Evolutionary conservation across 2,888 invertebrate genomes (phyloP).

Genomic region (Fragum sueziense): DNA sequence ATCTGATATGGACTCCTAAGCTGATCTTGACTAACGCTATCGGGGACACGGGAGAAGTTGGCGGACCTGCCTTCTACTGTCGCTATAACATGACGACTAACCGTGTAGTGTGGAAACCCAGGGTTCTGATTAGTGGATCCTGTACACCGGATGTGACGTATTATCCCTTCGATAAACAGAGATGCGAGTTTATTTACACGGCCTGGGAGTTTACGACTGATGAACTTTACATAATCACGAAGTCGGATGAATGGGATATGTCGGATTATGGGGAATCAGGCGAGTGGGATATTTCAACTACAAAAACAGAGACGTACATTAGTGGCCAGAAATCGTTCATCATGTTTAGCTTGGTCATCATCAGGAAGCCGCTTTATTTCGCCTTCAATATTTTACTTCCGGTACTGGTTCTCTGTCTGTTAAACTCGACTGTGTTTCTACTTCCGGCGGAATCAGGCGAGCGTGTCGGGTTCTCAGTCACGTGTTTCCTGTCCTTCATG

Average conservation of each 20-base stretch:
- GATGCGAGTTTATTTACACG: slow-evolving; percentile 50
- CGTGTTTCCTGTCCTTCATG: slow-evolving; percentile 55
- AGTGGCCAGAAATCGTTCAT: slow-evolving; percentile 29
- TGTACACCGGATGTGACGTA: slow-evolving; percentile 59
- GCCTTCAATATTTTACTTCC: slow-evolving; percentile 57
- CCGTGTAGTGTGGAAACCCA: slow-evolving; percentile 43
- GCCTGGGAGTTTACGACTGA: slow-evolving; percentile 45
- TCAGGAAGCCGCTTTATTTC: slow-evolving; percentile 55
- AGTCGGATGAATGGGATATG: slow-evolving; percentile 30
- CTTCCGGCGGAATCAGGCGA: slow-evolving; percentile 59
- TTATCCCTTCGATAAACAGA: slow-evolving; percentile 57
- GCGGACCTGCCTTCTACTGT: slow-evolving; percentile 45
- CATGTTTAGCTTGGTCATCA: slow-evolving; percentile 35
- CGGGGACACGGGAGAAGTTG: slow-evolving; percentile 50
- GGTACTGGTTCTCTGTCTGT: slow-evolving; percentile 48
- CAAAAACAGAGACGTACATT: slow-evolving; percentile 28
- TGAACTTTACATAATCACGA: slow-evolving; percentile 33
- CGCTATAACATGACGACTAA: slow-evolving; percentile 38
- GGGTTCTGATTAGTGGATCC: slow-evolving; percentile 50
- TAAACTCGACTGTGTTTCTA: slow-evolving; percentile 54
- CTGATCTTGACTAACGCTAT: slow-evolving; percentile 51
- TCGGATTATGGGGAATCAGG: slow-evolving; percentile 46
- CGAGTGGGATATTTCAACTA: slow-evolving; percentile 52
- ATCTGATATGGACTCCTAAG: slow-evolving; percentile 56
- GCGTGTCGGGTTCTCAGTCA: slow-evolving; percentile 60